These are phyloP conservation scores for Ovis canadensis DNA, from an alignment of 2,113 vertebrate genomes.

Conservation along the genomic window DNA sequence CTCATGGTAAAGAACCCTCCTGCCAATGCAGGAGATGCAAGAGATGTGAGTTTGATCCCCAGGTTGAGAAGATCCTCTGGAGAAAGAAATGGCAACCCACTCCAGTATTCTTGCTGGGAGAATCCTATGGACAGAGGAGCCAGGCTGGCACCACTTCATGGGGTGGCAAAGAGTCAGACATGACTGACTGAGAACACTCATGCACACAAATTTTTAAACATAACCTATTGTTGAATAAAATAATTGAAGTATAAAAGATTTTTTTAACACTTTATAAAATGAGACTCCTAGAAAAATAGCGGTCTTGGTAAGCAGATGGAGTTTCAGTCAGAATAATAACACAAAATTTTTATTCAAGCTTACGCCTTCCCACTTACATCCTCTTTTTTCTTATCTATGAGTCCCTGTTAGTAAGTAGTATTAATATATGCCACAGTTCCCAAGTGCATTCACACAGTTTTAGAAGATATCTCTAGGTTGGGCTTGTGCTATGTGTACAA, in stretches of 20 bases:
- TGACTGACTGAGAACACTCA: background rate
- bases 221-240: background rate
- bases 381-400: background rate
- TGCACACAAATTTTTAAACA: background rate
- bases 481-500: rapidly evolving
- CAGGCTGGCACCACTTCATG: background rate
- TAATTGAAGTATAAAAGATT: background rate
- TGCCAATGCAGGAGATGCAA: background rate
- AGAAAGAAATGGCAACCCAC: background rate
- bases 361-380: background rate
- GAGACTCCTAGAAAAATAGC: background rate
- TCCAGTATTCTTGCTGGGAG: background rate
- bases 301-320: conserved; percentile 14
- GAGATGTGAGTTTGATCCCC: background rate
- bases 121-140: background rate
- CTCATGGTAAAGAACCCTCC: background rate
- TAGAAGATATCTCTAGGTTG: background rate
- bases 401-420: background rate
- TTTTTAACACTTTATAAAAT: conserved; percentile 26
- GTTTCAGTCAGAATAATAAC: conserved; percentile 34
- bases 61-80: background rate
- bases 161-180: background rate
- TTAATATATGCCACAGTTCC: background rate
- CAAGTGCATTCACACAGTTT: background rate
- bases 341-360: conserved; percentile 25